phyloP scores from a whole-genome alignment of 2,888 invertebrate species.

The Cryptus viduatorius region DNA sequence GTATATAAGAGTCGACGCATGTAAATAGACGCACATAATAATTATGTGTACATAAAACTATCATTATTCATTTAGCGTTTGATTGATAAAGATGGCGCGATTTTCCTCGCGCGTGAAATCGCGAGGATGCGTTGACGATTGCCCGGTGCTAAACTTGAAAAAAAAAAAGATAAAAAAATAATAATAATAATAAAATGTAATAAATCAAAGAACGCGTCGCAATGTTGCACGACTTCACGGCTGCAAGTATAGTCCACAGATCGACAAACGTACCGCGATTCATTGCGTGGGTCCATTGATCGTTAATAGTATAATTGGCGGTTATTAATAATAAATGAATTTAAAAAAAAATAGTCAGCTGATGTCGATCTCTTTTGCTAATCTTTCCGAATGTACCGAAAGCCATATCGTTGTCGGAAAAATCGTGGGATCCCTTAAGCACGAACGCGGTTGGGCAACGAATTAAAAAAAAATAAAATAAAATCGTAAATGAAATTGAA shows the following conservation, averaged over 20 bases:
- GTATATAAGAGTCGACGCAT: constrained; percentile 32
- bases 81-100: constrained; percentile 31
- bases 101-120: constrained; percentile 42
- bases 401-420: not conserved
- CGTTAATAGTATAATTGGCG: constrained; percentile 22
- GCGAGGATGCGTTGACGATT: constrained; percentile 47
- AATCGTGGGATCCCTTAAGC: constrained; percentile 37
- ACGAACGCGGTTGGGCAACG: constrained; percentile 36
- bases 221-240: constrained; percentile 5
- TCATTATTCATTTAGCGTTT: constrained; percentile 53
- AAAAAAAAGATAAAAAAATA: constrained; percentile 11
- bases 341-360: constrained; percentile 8
- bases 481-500: not conserved
- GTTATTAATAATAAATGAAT: constrained; percentile 20
- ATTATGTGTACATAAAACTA: constrained; percentile 59
- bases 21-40: constrained; percentile 63
- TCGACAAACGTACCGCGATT: constrained; percentile 29
- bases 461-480: not conserved
- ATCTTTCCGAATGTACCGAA: constrained; percentile 21
- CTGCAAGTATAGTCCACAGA: constrained; percentile 11
- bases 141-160: constrained; percentile 50
- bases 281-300: constrained; percentile 33
- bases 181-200: not conserved
- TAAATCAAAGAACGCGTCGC: constrained; percentile 15
- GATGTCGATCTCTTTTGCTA: constrained; percentile 29